phyloP scores from a whole-genome alignment of 2,888 invertebrate species.

The Clivina fossor region DNA sequence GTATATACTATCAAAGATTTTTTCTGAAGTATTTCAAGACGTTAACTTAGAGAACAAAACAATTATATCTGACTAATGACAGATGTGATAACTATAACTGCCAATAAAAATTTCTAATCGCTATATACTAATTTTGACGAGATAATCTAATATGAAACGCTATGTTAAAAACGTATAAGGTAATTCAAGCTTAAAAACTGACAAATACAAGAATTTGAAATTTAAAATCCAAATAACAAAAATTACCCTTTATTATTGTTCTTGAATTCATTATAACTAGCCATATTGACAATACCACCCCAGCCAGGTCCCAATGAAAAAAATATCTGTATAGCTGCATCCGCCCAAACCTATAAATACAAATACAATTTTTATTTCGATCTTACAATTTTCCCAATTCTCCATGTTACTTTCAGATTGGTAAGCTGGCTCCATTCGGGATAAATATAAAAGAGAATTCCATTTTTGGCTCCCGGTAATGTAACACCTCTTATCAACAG shows the following conservation, averaged over 20 bases:
- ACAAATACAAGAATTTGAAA: too few relatives aligned
- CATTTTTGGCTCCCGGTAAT: slow-evolving; percentile 75
- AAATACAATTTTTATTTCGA: slow-evolving; percentile 34
- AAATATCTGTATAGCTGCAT: slow-evolving; percentile 91
- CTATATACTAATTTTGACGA: too few relatives aligned
- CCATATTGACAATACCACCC: slow-evolving; percentile 83
- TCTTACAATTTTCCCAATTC: not conserved
- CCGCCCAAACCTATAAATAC: slow-evolving; percentile 77
- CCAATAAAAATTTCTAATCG: too few relatives aligned
- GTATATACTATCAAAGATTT: too few relatives aligned
- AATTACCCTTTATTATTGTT: slow-evolving; percentile 68
- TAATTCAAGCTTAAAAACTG: too few relatives aligned
- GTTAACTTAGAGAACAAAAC: too few relatives aligned
- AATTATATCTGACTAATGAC: too few relatives aligned
- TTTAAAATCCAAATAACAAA: too few relatives aligned
- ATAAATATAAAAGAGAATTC: slow-evolving; percentile 74
- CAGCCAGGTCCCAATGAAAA: slow-evolving; percentile 87
- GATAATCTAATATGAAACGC: too few relatives aligned
- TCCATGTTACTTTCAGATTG: slow-evolving; percentile 67
- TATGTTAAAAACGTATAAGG: too few relatives aligned
- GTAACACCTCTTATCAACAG: slow-evolving; percentile 78
- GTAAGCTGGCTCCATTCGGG: slow-evolving; percentile 77
- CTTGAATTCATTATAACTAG: slow-evolving; percentile 77
- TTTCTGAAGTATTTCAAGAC: too few relatives aligned
- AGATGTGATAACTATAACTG: too few relatives aligned